A percentile compares a stretch with the other conserved stretches of the same genome.
These are phyloP conservation scores for Cephus sareptanus DNA, from an alignment of 2,888 invertebrate species.

Conservation along the genomic window DNA sequence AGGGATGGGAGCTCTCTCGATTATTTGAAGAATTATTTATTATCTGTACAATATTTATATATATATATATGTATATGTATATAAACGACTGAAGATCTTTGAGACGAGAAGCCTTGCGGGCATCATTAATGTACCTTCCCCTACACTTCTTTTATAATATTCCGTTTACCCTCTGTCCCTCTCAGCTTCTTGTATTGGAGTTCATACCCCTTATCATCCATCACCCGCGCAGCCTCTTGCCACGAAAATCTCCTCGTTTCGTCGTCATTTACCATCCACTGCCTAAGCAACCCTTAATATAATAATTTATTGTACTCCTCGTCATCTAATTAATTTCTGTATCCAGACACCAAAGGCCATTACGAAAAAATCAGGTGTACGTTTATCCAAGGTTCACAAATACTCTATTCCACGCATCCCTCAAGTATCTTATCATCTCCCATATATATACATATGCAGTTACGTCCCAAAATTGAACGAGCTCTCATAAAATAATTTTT, in stretches of 20 bases:
- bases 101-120: conserved; percentile 46
- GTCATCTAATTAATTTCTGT: conserved; percentile 41
- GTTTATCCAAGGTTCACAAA: too few relatives aligned
- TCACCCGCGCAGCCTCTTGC: background rate
- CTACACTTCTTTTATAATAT: conserved; percentile 35
- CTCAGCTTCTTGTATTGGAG: background rate
- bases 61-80: too few relatives aligned
- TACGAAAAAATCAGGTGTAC: too few relatives aligned
- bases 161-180: conserved; percentile 19
- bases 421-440: too few relatives aligned
- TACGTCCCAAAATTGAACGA: background rate
- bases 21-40: conserved; percentile 19
- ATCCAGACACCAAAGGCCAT: background rate
- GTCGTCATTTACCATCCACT: background rate
- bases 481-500: background rate
- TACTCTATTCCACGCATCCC: too few relatives aligned
- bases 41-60: conserved; percentile 14
- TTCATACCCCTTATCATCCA: too few relatives aligned
- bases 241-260: conserved; percentile 9
- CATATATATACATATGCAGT: background rate
- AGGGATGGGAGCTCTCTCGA: background rate
- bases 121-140: conserved; percentile 55
- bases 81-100: conserved; percentile 24
- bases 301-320: conserved; percentile 41
- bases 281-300: conserved; percentile 17